phyloP scores from a whole-genome alignment of 2,888 invertebrate species.

The Orthonevra nobilis region DNA sequence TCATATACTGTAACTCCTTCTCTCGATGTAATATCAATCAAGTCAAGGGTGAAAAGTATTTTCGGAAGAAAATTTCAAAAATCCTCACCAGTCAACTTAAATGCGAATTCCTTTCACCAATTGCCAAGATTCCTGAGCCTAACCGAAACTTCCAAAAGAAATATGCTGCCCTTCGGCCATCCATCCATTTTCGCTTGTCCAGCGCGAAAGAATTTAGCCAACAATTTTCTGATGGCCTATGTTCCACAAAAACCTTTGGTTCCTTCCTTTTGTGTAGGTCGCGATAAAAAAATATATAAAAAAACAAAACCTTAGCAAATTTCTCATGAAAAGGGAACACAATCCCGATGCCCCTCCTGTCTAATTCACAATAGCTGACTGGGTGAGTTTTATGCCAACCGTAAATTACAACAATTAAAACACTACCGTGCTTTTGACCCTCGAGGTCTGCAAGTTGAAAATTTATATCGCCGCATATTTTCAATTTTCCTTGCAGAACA shows the following conservation, averaged over 20 bases:
- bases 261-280: conserved; percentile 1
- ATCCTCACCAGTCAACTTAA: no score
- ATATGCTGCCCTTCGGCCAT: conserved; percentile 22
- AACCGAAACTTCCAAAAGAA: conserved; percentile 32
- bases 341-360: not conserved
- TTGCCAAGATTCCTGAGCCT: conserved; percentile 40
- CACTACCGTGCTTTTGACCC: conserved; percentile 39
- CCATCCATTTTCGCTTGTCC: conserved; percentile 30
- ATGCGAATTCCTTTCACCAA: conserved; percentile 17
- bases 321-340: conserved; percentile 2
- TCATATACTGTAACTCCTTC: no score
- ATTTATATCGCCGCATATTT: conserved; percentile 67
- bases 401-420: conserved; percentile 70
- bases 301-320: not conserved
- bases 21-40: no score
- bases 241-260: conserved; percentile 42
- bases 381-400: conserved; percentile 59
- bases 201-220: conserved; percentile 33
- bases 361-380: not conserved
- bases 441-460: conserved; percentile 51
- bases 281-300: not conserved
- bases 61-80: no score
- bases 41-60: no score
- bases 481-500: conserved; percentile 56
- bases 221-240: conserved; percentile 44